Evolutionary conservation across 1,140 invertebrate species (phyloP).

Genomic region (Drosophila albomicans): DNA sequence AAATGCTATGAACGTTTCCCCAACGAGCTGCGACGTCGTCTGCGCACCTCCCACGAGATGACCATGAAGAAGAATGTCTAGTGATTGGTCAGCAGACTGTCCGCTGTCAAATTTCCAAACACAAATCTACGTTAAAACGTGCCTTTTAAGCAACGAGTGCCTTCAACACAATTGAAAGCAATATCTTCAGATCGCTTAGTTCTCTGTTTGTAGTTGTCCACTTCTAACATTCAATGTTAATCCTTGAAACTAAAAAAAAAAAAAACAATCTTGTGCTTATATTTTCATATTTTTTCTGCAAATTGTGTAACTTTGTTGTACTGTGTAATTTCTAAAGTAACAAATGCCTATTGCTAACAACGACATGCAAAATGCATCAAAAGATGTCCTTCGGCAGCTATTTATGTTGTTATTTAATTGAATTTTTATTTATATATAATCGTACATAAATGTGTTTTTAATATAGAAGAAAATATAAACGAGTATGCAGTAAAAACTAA

Average conservation of each 20-base stretch:
- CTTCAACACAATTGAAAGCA: slow-evolving; percentile 25
- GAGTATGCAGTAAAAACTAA: slow-evolving; percentile 11
- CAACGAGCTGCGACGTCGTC: slow-evolving; percentile 94
- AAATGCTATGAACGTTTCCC: slow-evolving; percentile 99
- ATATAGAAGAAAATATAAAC: slow-evolving; percentile 39
- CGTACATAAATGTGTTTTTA: slow-evolving; percentile 62
- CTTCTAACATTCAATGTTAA: slow-evolving; percentile 64
- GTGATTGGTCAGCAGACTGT: slow-evolving; percentile 6
- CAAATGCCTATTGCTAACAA: slow-evolving; percentile 39
- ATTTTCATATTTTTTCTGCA: slow-evolving; percentile 31
- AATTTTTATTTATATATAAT: slow-evolving; percentile 72
- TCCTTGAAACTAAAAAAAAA: slow-evolving; percentile 50
- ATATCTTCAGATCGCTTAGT: slow-evolving; percentile 31
- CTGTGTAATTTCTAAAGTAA: slow-evolving; percentile 56
- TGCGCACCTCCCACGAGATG: slow-evolving; percentile 91
- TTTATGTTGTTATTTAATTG: slow-evolving; percentile 75
- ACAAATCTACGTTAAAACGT: slow-evolving; percentile 52
- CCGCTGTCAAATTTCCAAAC: slow-evolving; percentile 7
- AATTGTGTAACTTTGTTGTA: slow-evolving; percentile 49
- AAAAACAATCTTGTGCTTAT: slow-evolving; percentile 11
- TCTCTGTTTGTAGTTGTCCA: slow-evolving; percentile 57
- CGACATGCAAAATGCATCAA: slow-evolving; percentile 30
- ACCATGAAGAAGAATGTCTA: slow-evolving; percentile 85
- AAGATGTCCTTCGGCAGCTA: slow-evolving; percentile 62
- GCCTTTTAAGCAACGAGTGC: slow-evolving; percentile 46